Conservation (phyloP, 53 echinoderm and acorn worm species). For the Astropecten irregularis region DNA sequence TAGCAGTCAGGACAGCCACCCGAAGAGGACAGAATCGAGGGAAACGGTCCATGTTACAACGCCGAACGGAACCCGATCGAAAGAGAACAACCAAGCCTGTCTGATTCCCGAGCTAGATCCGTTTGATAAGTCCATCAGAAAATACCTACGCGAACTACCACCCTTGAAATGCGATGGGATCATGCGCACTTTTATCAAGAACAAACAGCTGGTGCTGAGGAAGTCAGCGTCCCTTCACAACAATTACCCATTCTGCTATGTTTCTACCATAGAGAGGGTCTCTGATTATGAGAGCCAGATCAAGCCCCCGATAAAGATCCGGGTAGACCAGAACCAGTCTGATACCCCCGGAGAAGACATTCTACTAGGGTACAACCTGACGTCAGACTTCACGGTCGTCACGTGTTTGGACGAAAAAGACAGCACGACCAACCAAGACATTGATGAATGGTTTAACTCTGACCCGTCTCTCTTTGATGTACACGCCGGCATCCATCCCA, state of each 20-base stretch:
- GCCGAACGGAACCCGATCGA: neutral
- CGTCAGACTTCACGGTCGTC: slow-evolving; percentile 42
- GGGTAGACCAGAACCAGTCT: neutral
- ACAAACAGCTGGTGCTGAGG: too few relatives aligned
- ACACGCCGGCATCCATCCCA: slow-evolving; percentile 49
- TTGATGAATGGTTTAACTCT: neutral
- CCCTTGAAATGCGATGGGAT: too few relatives aligned
- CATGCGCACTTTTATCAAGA: slow-evolving; percentile 4
- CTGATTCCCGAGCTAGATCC: too few relatives aligned
- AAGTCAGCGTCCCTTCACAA: neutral
- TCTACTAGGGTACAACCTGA: slow-evolving; percentile 7
- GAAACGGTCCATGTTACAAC: too few relatives aligned
- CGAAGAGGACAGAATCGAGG: too few relatives aligned
- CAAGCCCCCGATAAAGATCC: neutral
- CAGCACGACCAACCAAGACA: neutral
- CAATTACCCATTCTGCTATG: slow-evolving; percentile 33
- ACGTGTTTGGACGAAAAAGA: slow-evolving; percentile 24
- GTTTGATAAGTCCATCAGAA: too few relatives aligned
- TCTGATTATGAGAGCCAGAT: neutral
- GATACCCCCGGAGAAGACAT: neutral
- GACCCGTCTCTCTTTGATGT: slow-evolving; percentile 30
- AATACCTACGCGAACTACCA: too few relatives aligned
- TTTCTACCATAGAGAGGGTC: slow-evolving; percentile 36
- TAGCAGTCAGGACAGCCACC: too few relatives aligned
- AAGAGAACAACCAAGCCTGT: too few relatives aligned